Evolutionary conservation across 1,140 invertebrate species (phyloP).

Genomic region (Macrosteles quadrilineatus): DNA sequence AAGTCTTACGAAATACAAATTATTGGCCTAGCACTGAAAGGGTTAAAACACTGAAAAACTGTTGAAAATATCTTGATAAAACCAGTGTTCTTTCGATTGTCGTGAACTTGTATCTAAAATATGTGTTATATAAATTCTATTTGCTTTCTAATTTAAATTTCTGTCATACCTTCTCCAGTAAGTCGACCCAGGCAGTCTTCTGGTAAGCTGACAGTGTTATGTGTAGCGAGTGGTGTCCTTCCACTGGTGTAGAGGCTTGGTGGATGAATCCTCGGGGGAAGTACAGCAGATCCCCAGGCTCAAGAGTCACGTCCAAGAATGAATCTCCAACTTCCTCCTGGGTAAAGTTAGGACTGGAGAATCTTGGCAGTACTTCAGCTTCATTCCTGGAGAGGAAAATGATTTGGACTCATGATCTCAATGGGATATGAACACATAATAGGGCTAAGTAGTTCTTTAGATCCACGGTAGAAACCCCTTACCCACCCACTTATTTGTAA

Average conservation of each 20-base stretch:
- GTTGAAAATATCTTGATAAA: too few relatives aligned
- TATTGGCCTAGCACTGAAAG: too few relatives aligned
- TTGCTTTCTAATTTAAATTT: too few relatives aligned
- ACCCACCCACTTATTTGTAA: too few relatives aligned
- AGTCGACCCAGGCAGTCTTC: constrained; percentile 85
- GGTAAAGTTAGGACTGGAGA: constrained; percentile 81
- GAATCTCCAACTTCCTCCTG: constrained; percentile 78
- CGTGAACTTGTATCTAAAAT: too few relatives aligned
- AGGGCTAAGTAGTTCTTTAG: too few relatives aligned
- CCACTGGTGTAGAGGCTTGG: constrained; percentile 72
- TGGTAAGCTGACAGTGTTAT: constrained; percentile 92
- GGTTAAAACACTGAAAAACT: too few relatives aligned
- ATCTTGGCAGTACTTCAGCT: constrained; percentile 70
- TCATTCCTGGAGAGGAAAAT: constrained; percentile 44
- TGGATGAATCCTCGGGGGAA: constrained; percentile 93
- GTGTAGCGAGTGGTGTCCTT: constrained; percentile 83
- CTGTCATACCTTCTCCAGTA: constrained; percentile 72
- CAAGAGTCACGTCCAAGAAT: constrained; percentile 76
- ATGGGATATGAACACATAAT: too few relatives aligned
- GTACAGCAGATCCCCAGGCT: constrained; percentile 90
- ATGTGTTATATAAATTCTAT: too few relatives aligned
- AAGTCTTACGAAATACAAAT: too few relatives aligned
- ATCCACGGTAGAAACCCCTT: too few relatives aligned
- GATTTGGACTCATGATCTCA: neutral
- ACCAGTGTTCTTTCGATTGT: too few relatives aligned